A percentile compares a stretch with the other conserved stretches of the same genome.
phyloP scores from a whole-genome alignment of 2,797 vertebrate genomes.

The Thunnus albacares region DNA sequence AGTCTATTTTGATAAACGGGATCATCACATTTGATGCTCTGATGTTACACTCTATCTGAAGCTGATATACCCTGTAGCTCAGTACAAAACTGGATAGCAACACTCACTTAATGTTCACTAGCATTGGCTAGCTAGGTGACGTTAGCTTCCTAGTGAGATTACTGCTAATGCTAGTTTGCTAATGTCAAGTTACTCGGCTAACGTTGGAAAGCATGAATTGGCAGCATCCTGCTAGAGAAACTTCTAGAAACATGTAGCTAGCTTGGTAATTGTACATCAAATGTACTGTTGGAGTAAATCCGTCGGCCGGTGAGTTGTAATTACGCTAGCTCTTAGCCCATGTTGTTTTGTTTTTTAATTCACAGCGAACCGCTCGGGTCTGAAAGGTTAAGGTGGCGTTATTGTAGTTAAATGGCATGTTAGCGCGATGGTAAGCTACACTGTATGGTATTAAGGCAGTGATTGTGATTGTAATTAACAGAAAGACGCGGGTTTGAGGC shows the following conservation, averaged over 20 bases:
- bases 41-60: no score
- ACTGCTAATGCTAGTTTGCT: slow-evolving; percentile 59
- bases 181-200: slow-evolving; percentile 15
- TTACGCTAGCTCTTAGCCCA: background rate
- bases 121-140: slow-evolving; percentile 10
- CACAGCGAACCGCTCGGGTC: background rate
- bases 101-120: background rate
- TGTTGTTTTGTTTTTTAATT: background rate
- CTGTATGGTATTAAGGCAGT: background rate
- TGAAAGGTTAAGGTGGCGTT: background rate
- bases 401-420: background rate
- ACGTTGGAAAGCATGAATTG: slow-evolving; percentile 23
- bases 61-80: background rate
- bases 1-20: background rate
- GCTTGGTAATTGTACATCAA: background rate
- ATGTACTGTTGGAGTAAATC: background rate
- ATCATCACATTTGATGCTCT: background rate
- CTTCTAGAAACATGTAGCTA: slow-evolving; percentile 67
- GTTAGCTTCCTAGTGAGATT: slow-evolving; percentile 13
- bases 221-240: slow-evolving; percentile 65
- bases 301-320: background rate
- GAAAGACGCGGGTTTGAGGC: background rate
- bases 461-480: background rate
- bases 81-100: background rate
- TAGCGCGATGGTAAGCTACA: background rate